Evolutionary conservation across 2,113 vertebrate species (phyloP).

Genomic region (Macroglossus sobrinus): DNA sequence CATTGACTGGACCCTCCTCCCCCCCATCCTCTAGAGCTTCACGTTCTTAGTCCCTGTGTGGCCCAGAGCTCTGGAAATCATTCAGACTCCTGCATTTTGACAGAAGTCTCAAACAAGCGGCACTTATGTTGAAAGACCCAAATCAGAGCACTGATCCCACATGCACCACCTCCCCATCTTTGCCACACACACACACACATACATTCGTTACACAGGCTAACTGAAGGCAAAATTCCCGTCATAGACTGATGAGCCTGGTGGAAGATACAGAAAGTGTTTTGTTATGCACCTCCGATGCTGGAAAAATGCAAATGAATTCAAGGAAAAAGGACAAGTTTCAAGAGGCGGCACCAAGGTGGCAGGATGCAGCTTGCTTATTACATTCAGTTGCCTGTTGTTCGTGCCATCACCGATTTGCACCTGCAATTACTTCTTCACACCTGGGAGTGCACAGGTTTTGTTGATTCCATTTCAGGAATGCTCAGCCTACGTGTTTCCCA

Average conservation of each 20-base stretch:
- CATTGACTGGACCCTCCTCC: background rate
- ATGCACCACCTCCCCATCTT: background rate
- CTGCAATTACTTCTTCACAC: slow-evolving; percentile 75
- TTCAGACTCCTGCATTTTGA: slow-evolving; percentile 48
- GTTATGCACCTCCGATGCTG: slow-evolving; percentile 37
- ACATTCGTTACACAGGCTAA: background rate
- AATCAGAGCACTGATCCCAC: background rate
- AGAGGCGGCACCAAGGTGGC: background rate
- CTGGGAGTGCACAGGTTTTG: slow-evolving; percentile 74
- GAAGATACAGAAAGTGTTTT: slow-evolving; percentile 38
- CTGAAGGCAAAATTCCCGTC: slow-evolving; percentile 37
- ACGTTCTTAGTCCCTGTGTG: slow-evolving; percentile 9
- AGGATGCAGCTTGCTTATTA: slow-evolving; percentile 52
- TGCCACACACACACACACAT: background rate
- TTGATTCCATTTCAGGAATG: slow-evolving; percentile 72
- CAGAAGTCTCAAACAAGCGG: slow-evolving; percentile 61
- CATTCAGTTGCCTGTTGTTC: slow-evolving; percentile 34
- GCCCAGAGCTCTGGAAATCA: slow-evolving; percentile 33
- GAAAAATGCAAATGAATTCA: slow-evolving; percentile 68
- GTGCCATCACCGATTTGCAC: slow-evolving; percentile 50
- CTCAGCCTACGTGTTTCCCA: slow-evolving; percentile 77
- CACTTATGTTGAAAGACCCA: slow-evolving; percentile 28
- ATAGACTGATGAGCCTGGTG: slow-evolving; percentile 29
- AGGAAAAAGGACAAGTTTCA: slow-evolving; percentile 17
- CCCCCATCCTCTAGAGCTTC: background rate